Evolutionary conservation across 2,113 vertebrate genomes (phyloP).

Genomic region (Grallaria varia): DNA sequence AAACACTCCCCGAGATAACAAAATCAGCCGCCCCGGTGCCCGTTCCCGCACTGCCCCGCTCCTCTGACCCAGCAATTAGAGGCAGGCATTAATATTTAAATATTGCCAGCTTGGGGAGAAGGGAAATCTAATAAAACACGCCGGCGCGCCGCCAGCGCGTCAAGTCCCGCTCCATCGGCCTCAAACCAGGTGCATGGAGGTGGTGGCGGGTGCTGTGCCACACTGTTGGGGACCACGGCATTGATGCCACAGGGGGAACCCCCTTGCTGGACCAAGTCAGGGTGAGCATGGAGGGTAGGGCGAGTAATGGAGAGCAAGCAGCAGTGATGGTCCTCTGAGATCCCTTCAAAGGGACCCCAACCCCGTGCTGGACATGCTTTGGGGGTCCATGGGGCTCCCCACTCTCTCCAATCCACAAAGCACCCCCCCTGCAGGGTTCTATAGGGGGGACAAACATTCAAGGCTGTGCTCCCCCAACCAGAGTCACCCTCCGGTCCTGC

Average conservation of each 20-base stretch:
- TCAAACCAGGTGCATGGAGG: background rate
- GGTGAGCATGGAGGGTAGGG: background rate
- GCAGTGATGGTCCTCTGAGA: background rate
- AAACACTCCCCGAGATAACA: conserved; percentile 11
- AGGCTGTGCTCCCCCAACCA: background rate
- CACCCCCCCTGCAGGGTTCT: background rate
- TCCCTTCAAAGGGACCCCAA: background rate
- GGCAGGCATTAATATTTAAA: conserved; percentile 43
- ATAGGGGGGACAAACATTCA: background rate
- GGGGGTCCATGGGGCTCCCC: rapidly evolving
- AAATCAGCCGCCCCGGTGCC: background rate
- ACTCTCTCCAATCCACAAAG: background rate
- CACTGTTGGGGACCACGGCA: rapidly evolving
- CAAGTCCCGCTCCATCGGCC: background rate
- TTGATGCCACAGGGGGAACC: background rate
- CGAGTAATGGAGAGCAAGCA: background rate
- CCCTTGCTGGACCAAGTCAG: background rate
- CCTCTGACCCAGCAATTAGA: conserved; percentile 43
- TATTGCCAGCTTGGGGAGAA: conserved; percentile 26
- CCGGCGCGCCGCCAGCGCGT: background rate
- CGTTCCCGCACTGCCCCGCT: background rate
- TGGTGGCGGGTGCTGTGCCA: background rate
- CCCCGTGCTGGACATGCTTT: rapidly evolving
- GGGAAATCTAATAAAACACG: conserved; percentile 30
- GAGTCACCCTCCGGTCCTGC: background rate